phyloP scores from a whole-genome alignment of 2,113 vertebrate species.

The Mustelus asterias region DNA sequence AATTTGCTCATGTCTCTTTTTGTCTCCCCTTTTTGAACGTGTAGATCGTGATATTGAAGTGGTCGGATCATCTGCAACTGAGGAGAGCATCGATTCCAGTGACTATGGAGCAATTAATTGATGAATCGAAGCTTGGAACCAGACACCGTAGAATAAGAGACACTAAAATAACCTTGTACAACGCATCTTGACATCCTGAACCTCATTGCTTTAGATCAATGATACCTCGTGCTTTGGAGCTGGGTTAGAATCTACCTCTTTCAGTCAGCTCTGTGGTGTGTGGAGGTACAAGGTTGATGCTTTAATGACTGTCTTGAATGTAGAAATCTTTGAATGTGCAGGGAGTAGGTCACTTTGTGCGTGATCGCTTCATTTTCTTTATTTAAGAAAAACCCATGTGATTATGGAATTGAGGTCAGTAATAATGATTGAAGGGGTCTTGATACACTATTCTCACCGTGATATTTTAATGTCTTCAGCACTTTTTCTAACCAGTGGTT shows the following conservation, averaged over 20 bases:
- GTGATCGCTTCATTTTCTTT: background rate
- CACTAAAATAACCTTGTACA: background rate
- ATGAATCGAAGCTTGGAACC: too few species aligned
- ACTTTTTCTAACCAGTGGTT: background rate
- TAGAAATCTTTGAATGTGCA: background rate
- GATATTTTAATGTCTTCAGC: background rate
- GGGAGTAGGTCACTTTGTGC: background rate
- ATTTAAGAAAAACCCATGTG: background rate
- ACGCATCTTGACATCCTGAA: background rate
- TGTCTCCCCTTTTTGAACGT: background rate
- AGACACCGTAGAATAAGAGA: background rate
- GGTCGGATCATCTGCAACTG: background rate
- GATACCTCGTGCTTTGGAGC: background rate
- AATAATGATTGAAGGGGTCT: background rate
- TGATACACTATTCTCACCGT: background rate
- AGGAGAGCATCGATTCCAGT: background rate
- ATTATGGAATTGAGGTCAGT: background rate
- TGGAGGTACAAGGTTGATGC: background rate
- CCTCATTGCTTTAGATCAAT: background rate
- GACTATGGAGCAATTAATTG: conserved; percentile 19
- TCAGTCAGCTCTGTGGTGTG: background rate
- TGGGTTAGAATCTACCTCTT: background rate
- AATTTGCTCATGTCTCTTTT: background rate
- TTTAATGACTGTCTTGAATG: background rate
- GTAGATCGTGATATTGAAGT: background rate